Evolutionary conservation across 2,888 invertebrate genomes (phyloP), one percentile per base, ranked within the genome.

Genomic region (Gerris lacustris): DNA sequence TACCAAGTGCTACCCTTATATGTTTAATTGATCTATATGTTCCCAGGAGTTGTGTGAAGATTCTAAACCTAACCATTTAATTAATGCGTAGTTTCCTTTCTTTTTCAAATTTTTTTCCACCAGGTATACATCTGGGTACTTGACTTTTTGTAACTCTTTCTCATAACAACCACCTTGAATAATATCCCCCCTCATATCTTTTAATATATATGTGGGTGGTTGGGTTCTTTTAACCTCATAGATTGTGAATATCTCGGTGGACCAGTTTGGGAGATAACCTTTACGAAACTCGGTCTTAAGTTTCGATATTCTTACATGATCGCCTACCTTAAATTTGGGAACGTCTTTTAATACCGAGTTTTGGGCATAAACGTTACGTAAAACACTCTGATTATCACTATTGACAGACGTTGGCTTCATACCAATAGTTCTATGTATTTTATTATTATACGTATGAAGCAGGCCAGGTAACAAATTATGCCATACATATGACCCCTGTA

Each of bases 341-440:
- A 71, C 71, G 67, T 72, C 74, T 80, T 70, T 78, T 78, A 77
- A 6, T 6, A 68, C 64, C 11, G 5, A 7, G 5, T 6, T 9
- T 6, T 5, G 9, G n/a, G n/a, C n/a, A n/a, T n/a, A 6, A 6
- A 43, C 17, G 17, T 44, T 45, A 76, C 47, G 18, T 44, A 70
- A 45, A n/a, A 17, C 9, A 11, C 44, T 6, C 5, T 44, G 5
- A 18, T 68, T 67, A 9, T 63, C n/a, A 2, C 9, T 15, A 11
- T 75, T 74, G 44, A 78, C 79, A 70, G 79, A 76, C 63, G 47
- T 71, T 5, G 79, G 78, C 70, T 74, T 76, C 76, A 79, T 78
- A 69, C 75, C 75, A 69, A 79, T 79, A 55, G 78, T 79, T 80
- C n/a, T n/a, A n/a, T n/a, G n/a, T n/a, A n/a, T n/a, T n/a, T n/a